Evolutionary conservation across 2,888 invertebrate genomes (phyloP), one percentile per base, ranked within the genome.

Genomic region (Cephus pulcher): DNA sequence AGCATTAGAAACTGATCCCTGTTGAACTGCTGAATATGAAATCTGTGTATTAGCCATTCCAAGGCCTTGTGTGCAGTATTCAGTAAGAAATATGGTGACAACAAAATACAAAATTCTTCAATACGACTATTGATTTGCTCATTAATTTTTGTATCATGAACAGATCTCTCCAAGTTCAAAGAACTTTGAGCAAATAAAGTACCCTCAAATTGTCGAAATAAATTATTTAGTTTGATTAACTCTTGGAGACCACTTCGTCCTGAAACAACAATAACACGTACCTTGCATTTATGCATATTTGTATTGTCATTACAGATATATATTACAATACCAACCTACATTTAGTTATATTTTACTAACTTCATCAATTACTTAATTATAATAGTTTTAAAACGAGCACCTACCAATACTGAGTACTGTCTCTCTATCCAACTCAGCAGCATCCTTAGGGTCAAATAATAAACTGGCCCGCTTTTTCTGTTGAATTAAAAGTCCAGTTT

Each of bases 1-100:
- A 97, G 93, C 80, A 95, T 93, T 86, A 99, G 93, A 70, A 99
- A 93, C 0, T 95, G 95, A 88, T 97, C 95, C 78, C 95, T 94
- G 89, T 99, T 99, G 91, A 96, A 99, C 77, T 96, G 94, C 86
- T 99, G 96, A 80, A 99, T 96, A 83, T 96, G 95, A 90, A 96
- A 98, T 84, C 98, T 94, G 87, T 97, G 95, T 74, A 99, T 95
- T 4, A 99, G 93, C 99, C 99, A 99, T 93, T 99, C 99, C 74
- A 99, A 91, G 2, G 98, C 96, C 93, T 98, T 97, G 84, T 98
- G 97, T 0, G 97, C 94, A 11, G 95, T 94, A 85, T 96, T 96
- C 0, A 98, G 92, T 75, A 97, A 93, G 84, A 99, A 95, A 90
- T 98, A 98, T 0, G 99, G 99, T 1, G 98, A 97, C 6, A 98